Conservation (phyloP, 2,888 invertebrate genomes). For the Calameuta filiformis region DNA sequence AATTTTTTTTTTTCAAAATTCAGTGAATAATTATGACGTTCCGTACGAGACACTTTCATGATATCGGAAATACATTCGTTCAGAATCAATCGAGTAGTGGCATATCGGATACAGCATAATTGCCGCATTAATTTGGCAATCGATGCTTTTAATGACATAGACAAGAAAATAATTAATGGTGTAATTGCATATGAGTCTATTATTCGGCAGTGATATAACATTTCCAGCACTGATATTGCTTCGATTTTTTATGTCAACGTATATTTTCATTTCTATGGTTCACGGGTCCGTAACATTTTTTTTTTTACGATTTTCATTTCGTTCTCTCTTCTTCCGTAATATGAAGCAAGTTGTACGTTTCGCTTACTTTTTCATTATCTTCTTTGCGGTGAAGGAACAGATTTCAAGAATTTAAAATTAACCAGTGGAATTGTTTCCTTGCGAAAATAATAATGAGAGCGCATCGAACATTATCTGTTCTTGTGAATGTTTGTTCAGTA, state of each 20-base stretch:
- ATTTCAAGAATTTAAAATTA: not conserved
- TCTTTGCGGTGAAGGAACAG: not conserved
- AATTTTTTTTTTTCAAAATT: constrained; percentile 10
- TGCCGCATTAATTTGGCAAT: not conserved
- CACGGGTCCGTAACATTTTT: not conserved
- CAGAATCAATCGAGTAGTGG: not conserved
- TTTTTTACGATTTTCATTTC: not conserved
- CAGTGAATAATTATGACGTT: not conserved
- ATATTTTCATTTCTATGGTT: not conserved
- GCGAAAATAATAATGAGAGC: not conserved
- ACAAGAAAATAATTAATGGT: not conserved
- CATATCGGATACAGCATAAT: not conserved
- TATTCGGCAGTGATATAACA: constrained; percentile 25
- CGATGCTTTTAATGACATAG: not conserved
- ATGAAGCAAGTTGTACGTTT: not conserved
- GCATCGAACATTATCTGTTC: not conserved
- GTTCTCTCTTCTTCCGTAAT: not conserved
- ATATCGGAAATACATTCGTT: not conserved
- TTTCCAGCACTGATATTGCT: constrained; percentile 37
- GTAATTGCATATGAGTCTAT: constrained; percentile 4
- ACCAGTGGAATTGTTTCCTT: not conserved
- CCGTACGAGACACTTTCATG: not conserved
- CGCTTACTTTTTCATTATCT: not conserved
- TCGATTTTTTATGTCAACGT: constrained; percentile 6
- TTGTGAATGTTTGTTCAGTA: not conserved